Evolutionary conservation across 2,888 invertebrate genomes (phyloP).

Genomic region (Rambutsinella grinnellia): DNA sequence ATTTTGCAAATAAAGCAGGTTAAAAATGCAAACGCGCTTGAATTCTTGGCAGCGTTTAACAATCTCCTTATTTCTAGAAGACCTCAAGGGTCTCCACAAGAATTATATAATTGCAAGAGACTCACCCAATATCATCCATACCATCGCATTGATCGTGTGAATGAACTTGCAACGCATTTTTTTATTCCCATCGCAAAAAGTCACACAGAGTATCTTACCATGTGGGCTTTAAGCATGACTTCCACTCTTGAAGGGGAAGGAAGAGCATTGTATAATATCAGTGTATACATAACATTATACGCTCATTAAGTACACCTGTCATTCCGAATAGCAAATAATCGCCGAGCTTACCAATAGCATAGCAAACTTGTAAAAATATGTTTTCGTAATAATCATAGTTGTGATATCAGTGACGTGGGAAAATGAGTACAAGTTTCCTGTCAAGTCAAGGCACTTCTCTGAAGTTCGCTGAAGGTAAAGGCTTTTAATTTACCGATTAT

Average conservation of each 20-base stretch:
- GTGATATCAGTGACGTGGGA: conserved; percentile 43
- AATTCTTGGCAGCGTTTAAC: too few species aligned
- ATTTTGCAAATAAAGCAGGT: too few species aligned
- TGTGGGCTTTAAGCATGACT: conserved; percentile 29
- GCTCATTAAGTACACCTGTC: conserved; percentile 48
- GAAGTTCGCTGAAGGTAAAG: not conserved
- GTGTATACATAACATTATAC: conserved; percentile 11
- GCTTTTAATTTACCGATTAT: too few species aligned
- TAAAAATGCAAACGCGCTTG: too few species aligned
- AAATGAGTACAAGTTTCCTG: conserved; percentile 43
- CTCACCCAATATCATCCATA: not conserved
- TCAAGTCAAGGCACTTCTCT: conserved; percentile 17
- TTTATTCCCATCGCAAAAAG: not conserved
- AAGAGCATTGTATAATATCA: not conserved
- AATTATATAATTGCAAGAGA: too few species aligned
- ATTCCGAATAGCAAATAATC: conserved; percentile 5
- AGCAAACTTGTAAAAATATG: not conserved
- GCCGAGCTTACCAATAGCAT: not conserved
- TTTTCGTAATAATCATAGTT: not conserved
- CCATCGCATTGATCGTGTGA: conserved; percentile 21
- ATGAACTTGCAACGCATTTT: conserved; percentile 37
- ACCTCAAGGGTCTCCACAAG: conserved; percentile 33
- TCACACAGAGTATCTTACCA: not conserved
- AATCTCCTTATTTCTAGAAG: too few species aligned
- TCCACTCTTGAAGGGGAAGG: conserved; percentile 23